Evolutionary conservation across 2,113 vertebrate species (phyloP), one percentile per base, ranked within the genome.

Genomic region (pig (Sus scrofa)): DNA sequence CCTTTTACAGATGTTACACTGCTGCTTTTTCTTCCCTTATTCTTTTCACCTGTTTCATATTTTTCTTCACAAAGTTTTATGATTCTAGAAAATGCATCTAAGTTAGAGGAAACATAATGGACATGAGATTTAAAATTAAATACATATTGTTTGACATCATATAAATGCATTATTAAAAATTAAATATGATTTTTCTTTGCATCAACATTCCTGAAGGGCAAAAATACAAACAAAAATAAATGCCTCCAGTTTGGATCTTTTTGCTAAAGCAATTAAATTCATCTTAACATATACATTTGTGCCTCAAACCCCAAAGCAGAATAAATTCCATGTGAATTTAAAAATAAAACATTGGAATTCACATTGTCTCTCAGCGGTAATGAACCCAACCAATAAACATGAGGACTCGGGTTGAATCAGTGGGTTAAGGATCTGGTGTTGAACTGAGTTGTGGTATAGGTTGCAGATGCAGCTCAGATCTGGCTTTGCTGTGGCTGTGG

Each of bases 1-100:
- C 99, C 99, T 98, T 99, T 99, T 71, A 99, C 99, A 86, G 99
- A 98, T 44, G 99, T 98, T 60, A 98, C 96, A 98, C 97, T 98
- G 98, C 98, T 98, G 79, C 92, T 96, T 78, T 98, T 97, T 98
- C 98, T 99, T 92, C 99, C 99, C 97, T 98, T 99, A 91, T 98
- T 96, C 65, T 97, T 97, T 92, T 99, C 99, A 58, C 96, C 96
- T 83, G 98, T 95, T 97, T 99, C 99, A 85, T 96, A 98, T 74
- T 98, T 98, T 97, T 99, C 99, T 98, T 99, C 99, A 96, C 97
- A 98, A 90, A 99, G 97, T 89, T 99, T 99, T 97, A 99, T 98
- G 90, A 99, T 96, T 98, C 99, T 99, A 93, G 99, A 99, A 60
- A 98, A 98, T 65, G 98, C 98, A 98, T 98, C 99, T 99, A 98